Percentiles rank a stretch among this genome's conserved stretches.
These are phyloP conservation scores for Pollenia griseotomentosa DNA, from an alignment of 2,888 invertebrate genomes.

Conservation along the genomic window DNA sequence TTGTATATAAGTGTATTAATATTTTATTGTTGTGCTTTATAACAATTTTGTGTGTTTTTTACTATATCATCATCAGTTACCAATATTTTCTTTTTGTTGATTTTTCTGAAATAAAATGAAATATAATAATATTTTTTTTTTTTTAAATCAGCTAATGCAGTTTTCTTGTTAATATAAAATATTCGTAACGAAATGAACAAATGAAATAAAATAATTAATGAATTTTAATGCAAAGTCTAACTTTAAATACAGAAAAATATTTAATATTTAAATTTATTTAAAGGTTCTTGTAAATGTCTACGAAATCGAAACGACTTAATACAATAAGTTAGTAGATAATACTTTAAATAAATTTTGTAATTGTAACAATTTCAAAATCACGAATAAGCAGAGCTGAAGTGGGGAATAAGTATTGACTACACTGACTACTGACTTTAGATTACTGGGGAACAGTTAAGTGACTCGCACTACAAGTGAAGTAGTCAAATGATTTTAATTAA, in stretches of 20 bases:
- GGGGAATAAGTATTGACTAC: too few species aligned
- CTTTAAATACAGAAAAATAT: neutral
- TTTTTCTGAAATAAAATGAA: neutral
- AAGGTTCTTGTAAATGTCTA: neutral
- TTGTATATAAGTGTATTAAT: neutral
- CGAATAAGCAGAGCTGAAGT: too few species aligned
- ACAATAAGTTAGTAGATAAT: too few species aligned
- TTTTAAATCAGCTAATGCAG: slow-evolving; percentile 45
- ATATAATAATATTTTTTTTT: neutral
- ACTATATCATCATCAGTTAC: neutral
- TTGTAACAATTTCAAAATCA: too few species aligned
- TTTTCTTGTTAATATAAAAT: slow-evolving; percentile 53
- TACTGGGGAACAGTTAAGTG: too few species aligned
- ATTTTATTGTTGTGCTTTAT: neutral
- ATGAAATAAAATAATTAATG: neutral
- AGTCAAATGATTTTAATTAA: too few species aligned
- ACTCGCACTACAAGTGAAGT: too few species aligned
- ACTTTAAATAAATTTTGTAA: too few species aligned
- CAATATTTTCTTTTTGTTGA: neutral
- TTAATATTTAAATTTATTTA: too few species aligned
- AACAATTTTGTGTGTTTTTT: neutral
- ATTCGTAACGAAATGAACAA: slow-evolving; percentile 28
- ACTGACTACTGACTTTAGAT: too few species aligned
- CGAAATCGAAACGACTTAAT: too few species aligned
- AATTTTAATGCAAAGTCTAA: neutral